These are phyloP conservation scores for Callorhinus ursinus DNA, from an alignment of 2,113 vertebrate genomes.

Conservation along the genomic window DNA sequence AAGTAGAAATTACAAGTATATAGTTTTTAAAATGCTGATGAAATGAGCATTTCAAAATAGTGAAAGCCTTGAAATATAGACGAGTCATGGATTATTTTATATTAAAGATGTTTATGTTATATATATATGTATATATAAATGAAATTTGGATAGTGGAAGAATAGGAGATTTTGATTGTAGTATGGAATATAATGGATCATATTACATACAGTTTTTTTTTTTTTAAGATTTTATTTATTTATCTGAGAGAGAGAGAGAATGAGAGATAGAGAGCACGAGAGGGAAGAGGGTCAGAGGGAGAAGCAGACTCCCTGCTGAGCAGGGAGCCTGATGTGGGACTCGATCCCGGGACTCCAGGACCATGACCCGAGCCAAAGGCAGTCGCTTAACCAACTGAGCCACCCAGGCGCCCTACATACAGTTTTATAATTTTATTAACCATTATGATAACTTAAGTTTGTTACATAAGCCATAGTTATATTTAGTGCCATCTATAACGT, in stretches of 20 bases:
- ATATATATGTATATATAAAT: background rate
- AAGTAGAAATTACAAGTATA: background rate
- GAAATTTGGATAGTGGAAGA: background rate
- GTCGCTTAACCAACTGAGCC: too few relatives aligned
- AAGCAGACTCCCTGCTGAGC: too few relatives aligned
- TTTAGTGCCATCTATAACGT: background rate
- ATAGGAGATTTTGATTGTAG: background rate
- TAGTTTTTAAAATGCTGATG: background rate
- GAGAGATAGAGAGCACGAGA: too few relatives aligned
- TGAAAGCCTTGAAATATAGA: background rate
- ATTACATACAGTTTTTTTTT: background rate
- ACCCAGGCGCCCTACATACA: too few relatives aligned
- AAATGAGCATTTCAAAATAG: background rate
- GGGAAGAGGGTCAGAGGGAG: too few relatives aligned
- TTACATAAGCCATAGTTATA: background rate
- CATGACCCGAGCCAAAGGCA: too few relatives aligned
- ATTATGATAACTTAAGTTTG: conserved; percentile 5
- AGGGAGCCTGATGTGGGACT: too few relatives aligned
- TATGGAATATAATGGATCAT: background rate
- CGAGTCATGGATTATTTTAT: background rate
- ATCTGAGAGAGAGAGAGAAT: too few relatives aligned
- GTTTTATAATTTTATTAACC: background rate
- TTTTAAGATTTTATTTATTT: too few relatives aligned
- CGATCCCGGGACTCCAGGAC: too few relatives aligned
- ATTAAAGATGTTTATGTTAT: background rate